phyloP scores from a whole-genome alignment of 2,113 vertebrate genomes.

The Columbina picui region DNA sequence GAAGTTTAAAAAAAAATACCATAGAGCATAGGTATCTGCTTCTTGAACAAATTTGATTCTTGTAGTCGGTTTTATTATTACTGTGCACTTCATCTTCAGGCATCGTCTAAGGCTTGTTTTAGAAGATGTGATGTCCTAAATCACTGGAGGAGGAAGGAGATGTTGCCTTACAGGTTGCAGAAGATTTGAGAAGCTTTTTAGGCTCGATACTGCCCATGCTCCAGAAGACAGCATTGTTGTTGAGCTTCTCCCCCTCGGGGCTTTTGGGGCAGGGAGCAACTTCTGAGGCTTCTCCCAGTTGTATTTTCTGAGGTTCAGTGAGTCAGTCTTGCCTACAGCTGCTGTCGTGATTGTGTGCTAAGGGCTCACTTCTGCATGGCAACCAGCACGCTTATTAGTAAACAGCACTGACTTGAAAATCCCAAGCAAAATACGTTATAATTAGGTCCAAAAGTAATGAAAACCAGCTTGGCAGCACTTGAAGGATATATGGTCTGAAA shows the following conservation, averaged over 20 bases:
- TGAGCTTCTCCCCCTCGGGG: neutral
- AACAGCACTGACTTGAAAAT: neutral
- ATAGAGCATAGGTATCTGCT: conserved; percentile 38
- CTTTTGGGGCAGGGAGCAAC: neutral
- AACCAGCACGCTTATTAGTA: neutral
- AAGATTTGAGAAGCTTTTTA: neutral
- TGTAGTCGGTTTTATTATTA: conserved; percentile 49
- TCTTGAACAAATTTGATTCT: conserved; percentile 40
- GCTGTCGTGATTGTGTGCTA: neutral
- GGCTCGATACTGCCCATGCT: neutral
- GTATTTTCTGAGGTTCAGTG: neutral
- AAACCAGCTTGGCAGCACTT: neutral
- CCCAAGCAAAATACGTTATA: accelerated
- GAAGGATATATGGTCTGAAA: neutral
- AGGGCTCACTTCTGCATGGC: neutral
- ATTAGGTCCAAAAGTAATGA: neutral
- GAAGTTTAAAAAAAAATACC: conserved; percentile 42
- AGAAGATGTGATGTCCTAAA: neutral
- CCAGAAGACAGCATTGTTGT: neutral
- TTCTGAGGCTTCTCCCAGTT: neutral
- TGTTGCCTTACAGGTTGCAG: neutral
- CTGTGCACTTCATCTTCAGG: neutral
- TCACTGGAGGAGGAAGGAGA: neutral
- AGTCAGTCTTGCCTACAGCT: conserved; percentile 36
- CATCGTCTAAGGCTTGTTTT: neutral